Evolutionary conservation across 2,888 invertebrate genomes (phyloP).

Genomic region (Caenorhabditis drosophilae): DNA sequence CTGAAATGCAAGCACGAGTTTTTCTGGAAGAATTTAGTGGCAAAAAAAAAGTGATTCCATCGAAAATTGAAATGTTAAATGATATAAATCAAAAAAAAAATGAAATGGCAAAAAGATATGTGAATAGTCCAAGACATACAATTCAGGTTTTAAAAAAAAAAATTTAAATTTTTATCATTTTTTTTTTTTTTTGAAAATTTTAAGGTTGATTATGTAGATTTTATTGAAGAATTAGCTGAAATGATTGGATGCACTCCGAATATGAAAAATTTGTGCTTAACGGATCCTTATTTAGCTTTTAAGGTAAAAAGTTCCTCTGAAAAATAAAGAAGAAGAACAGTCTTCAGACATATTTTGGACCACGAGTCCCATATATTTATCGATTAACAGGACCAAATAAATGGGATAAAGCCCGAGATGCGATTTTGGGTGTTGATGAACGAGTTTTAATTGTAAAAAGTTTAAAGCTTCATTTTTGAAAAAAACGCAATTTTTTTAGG

Average conservation of each 20-base stretch:
- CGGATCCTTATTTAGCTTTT: conserved; percentile 26
- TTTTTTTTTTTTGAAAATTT: conserved; percentile 69
- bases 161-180: conserved; percentile 69
- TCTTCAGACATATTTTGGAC: conserved; percentile 51
- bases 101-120: conserved; percentile 53
- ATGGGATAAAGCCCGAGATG: conserved; percentile 52
- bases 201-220: conserved; percentile 69
- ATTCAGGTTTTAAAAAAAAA: conserved; percentile 67
- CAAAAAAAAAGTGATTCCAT: conserved; percentile 32
- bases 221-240: conserved; percentile 71
- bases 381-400: conserved; percentile 53
- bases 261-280: conserved; percentile 17
- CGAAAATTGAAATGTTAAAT: conserved; percentile 64
- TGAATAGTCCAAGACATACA: conserved; percentile 69
- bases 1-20: conserved; percentile 71
- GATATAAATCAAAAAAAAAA: conserved; percentile 68
- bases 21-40: conserved; percentile 51
- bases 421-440: conserved; percentile 43
- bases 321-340: no score
- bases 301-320: no score
- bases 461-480: no score
- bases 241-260: conserved; percentile 63
- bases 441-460: conserved; percentile 9
- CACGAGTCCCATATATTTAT: conserved; percentile 51
- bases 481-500: no score